Conservation (phyloP, 37 sponge, comb jelly and placozoan species). For the Mnemiopsis leidyi region DNA sequence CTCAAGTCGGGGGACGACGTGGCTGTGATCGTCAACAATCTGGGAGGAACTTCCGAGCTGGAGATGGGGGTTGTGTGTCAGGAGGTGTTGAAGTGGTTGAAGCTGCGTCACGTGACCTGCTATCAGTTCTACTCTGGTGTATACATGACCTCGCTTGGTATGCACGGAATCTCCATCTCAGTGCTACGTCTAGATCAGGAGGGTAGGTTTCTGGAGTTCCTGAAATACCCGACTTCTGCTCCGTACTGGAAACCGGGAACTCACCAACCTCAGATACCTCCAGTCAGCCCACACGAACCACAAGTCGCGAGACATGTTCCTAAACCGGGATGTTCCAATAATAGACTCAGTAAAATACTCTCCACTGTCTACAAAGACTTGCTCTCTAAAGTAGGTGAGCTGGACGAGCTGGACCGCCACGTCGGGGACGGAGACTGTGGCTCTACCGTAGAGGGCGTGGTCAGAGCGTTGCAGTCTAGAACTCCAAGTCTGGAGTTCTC, state of each 20-base stretch:
- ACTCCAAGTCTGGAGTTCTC: neutral
- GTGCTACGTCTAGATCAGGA: conserved; percentile 68
- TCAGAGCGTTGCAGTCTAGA: conserved; percentile 60
- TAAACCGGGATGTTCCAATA: neutral
- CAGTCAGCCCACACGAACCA: neutral
- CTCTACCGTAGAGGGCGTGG: conserved; percentile 71
- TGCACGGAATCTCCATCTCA: conserved; percentile 92
- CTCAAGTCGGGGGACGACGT: conserved; percentile 72
- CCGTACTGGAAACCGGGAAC: neutral
- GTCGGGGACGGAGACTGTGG: conserved; percentile 98
- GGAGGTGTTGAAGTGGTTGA: conserved; percentile 81
- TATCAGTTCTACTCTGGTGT: conserved; percentile 68
- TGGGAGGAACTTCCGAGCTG: conserved; percentile 93
- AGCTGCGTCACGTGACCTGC: conserved; percentile 64
- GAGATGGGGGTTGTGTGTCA: conserved; percentile 80
- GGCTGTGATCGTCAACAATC: conserved; percentile 87
- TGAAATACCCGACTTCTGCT: neutral
- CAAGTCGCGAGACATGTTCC: neutral
- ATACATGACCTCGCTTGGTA: conserved; percentile 94
- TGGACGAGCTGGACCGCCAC: conserved; percentile 85
- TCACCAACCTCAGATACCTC: neutral
- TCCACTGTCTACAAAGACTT: conserved; percentile 68
- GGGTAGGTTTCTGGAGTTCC: conserved; percentile 70
- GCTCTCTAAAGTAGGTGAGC: conserved; percentile 66
- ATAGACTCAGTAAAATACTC: conserved; percentile 70